Base-by-base conservation (phyloP, 1,140 invertebrate genomes). In the Pseudachorutes palmiensis region DNA sequence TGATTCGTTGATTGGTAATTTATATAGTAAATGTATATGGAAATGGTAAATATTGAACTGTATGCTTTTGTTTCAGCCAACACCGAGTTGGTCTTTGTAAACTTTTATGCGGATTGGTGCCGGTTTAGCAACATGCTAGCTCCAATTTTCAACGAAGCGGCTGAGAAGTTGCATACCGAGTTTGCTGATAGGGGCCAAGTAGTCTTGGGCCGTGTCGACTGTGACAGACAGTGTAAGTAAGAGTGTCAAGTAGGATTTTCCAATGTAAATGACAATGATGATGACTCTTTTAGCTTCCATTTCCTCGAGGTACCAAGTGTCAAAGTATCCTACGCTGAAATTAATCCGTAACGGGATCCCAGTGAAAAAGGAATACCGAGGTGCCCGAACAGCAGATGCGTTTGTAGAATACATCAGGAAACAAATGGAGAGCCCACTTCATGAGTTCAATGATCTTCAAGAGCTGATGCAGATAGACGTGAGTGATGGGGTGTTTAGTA, bases 101-200 rank as follows among this genome's bases (percentile, higher is more conserved):
- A 98, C 81, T 98, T 98, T 81, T 98, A 98, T 82, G 96, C 95
- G 14, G 94, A 98, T 77, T 98, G 94, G 94, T 97, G 91, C 81
- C 84, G 86, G 74, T 92, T 91, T 75, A 98, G 95, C 83, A 97
- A 96, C 81, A 86, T 96, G 78, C 81, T 99, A 75, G 89, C 90
- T 74, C 97, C 97, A 32, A 89, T 97, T 77, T 99, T 97, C 82
- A 93, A 97, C 80, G 93, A 98, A 81, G 89, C 94, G 32, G 90
- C 94, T 26, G 88, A 90, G 74, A 92, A 92, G 83, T 83, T 98
- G 62, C 81, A 77, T 58, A 83, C 86, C 77, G 85, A 87, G 76
- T 91, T 92, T 77, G 88, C 90, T 45, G 86, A 92, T 72, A 72
- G 83, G 61, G 90, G 90, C 2, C 88, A 86, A 79, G 90, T 98